Base-by-base conservation (phyloP, 1,140 invertebrate species). In the Papilio polytes region DNA sequence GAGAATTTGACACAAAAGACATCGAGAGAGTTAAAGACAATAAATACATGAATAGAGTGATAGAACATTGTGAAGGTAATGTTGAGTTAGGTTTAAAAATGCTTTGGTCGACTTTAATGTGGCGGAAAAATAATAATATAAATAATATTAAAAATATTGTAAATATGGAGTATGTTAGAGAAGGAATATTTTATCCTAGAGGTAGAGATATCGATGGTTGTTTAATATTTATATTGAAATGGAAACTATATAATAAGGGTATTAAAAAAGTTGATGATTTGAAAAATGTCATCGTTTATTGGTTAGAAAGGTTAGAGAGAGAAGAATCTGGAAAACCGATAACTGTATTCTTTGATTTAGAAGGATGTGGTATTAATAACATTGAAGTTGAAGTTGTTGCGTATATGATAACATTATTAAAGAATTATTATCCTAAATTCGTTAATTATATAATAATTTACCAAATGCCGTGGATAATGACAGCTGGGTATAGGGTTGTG, bases 121-220 rank as follows among this genome's bases (percentile, higher is more conserved):
- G 89, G 89, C 81, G 89, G 13, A 87, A 86, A 78, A 82, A 59
- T 8, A 83, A 86, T 44, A 80, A 85, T 1, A 80, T 84, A 2
- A 90, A 88, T 51, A 86, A 90, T 41, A 86, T 90, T 9, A 85
- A 87, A 70, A 80, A 85, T 15, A 85, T 80, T 0, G 86, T 90
- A 3, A 86, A 86, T 9, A 81, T 82, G 15, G 84, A 88, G 6
- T 88, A 89, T 48, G 22, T 89, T 15, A 84, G 84, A 44, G 85
- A 89, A 72, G 89, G 89, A 1, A 72, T 87, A 0, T 87, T 89
- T 66, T 89, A 88, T 56, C 84, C 89, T 7, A 85, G 83, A 74
- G 89, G 89, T 0, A 80, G 89, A 46, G 89, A 90, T 70, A 86
- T 90, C 56, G 89, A 90, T 22, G 88, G 89, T 22, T 90, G 89